These are phyloP conservation scores for Hypomesus transpacificus DNA, from an alignment of 2,113 vertebrate species.

Conservation along the genomic window DNA sequence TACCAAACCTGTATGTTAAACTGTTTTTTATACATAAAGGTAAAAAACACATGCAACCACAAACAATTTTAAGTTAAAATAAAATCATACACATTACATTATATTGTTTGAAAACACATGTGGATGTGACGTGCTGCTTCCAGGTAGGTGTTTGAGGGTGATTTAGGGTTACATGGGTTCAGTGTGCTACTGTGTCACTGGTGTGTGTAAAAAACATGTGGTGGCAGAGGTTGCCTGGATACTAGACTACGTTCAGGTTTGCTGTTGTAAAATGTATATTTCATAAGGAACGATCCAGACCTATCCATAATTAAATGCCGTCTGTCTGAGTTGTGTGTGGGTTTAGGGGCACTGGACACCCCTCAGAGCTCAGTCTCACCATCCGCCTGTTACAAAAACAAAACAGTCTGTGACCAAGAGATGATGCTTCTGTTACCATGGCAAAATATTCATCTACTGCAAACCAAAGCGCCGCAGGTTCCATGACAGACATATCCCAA, in stretches of 20 bases:
- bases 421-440: slow-evolving; percentile 65
- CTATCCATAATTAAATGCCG: slow-evolving; percentile 65
- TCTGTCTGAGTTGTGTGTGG: slow-evolving; percentile 49
- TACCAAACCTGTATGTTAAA: too few species aligned
- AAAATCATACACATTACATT: not conserved
- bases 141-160: not conserved
- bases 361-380: slow-evolving; percentile 49
- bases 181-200: not conserved
- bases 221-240: not conserved
- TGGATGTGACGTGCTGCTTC: not conserved
- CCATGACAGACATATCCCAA: not conserved
- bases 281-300: slow-evolving; percentile 61
- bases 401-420: slow-evolving; percentile 44
- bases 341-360: slow-evolving; percentile 45
- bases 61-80: too few species aligned
- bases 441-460: slow-evolving; percentile 29
- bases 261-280: slow-evolving; percentile 60
- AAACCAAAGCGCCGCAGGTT: slow-evolving; percentile 14
- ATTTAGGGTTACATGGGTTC: not conserved
- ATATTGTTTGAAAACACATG: not conserved
- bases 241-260: slow-evolving; percentile 7
- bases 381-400: slow-evolving; percentile 63
- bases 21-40: too few species aligned
- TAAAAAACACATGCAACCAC: not conserved
- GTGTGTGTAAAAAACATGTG: not conserved